Evolutionary conservation across 2,888 invertebrate species (phyloP).

Genomic region (Hypomecis punctinalis): DNA sequence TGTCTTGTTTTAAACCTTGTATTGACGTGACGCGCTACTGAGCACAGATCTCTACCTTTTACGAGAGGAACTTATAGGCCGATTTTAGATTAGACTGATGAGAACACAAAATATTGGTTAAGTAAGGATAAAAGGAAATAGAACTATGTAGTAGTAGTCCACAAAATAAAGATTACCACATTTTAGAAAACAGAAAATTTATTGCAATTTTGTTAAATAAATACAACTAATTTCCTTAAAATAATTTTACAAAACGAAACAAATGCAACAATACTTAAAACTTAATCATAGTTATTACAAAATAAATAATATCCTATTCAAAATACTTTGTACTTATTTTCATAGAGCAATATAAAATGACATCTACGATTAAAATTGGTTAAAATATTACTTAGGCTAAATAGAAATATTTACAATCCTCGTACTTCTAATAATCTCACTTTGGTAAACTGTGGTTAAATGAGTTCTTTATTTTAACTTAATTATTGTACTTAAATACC

Average conservation of each 20-base stretch:
- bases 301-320: constrained; percentile 74
- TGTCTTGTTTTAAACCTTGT: too few relatives aligned
- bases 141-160: background rate
- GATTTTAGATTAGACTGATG: too few relatives aligned
- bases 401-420: constrained; percentile 62
- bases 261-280: constrained; percentile 78
- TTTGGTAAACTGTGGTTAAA: constrained; percentile 86
- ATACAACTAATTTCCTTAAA: constrained; percentile 77
- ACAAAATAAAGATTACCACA: background rate
- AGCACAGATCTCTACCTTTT: too few relatives aligned
- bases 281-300: constrained; percentile 60
- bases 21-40: too few relatives aligned
- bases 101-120: too few relatives aligned
- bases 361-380: constrained; percentile 36
- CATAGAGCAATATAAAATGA: constrained; percentile 45
- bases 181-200: constrained; percentile 74
- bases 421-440: constrained; percentile 83
- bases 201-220: constrained; percentile 77
- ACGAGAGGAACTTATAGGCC: too few relatives aligned
- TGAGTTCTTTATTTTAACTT: constrained; percentile 55
- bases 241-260: constrained; percentile 79
- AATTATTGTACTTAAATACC: constrained; percentile 43
- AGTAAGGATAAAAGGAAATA: too few relatives aligned
- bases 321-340: constrained; percentile 80
- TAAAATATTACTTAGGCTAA: constrained; percentile 37